These are phyloP conservation scores for Odontomachus brunneus DNA, from an alignment of 1,140 invertebrate species.

Conservation along the genomic window DNA sequence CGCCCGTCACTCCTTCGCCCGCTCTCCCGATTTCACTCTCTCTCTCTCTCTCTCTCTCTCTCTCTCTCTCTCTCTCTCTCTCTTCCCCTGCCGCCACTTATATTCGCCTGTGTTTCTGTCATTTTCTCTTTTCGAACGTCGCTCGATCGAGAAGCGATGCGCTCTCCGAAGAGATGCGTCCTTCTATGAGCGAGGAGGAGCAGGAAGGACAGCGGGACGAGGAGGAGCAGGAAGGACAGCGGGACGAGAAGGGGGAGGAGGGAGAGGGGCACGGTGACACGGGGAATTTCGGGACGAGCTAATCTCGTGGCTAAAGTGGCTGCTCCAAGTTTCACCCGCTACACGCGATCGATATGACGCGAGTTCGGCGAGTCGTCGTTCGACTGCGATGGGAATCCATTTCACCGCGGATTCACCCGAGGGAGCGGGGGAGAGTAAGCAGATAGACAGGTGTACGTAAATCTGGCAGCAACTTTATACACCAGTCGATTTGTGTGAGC, in stretches of 20 bases:
- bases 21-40: too few relatives aligned
- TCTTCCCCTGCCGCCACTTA: not conserved
- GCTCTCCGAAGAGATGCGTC: constrained; percentile 24
- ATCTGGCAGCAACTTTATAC: too few relatives aligned
- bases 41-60: constrained; percentile 26
- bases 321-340: constrained; percentile 54
- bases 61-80: not conserved
- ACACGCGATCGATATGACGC: constrained; percentile 46
- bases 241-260: not conserved
- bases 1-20: too few relatives aligned
- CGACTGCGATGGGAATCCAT: constrained; percentile 12
- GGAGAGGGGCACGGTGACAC: constrained; percentile 58
- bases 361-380: constrained; percentile 24
- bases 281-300: constrained; percentile 67
- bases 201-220: not conserved
- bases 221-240: not conserved
- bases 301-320: constrained; percentile 72
- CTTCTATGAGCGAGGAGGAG: not conserved
- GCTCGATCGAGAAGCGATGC: constrained; percentile 12
- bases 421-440: too few relatives aligned
- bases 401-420: not conserved
- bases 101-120: constrained; percentile 65
- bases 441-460: too few relatives aligned
- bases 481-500: too few relatives aligned
- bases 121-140: constrained; percentile 64